A percentile compares a stretch with the other conserved stretches of the same genome.
phyloP scores from a whole-genome alignment of 1,140 invertebrate genomes.

The Gyrodactylus bullatarudis region DNA sequence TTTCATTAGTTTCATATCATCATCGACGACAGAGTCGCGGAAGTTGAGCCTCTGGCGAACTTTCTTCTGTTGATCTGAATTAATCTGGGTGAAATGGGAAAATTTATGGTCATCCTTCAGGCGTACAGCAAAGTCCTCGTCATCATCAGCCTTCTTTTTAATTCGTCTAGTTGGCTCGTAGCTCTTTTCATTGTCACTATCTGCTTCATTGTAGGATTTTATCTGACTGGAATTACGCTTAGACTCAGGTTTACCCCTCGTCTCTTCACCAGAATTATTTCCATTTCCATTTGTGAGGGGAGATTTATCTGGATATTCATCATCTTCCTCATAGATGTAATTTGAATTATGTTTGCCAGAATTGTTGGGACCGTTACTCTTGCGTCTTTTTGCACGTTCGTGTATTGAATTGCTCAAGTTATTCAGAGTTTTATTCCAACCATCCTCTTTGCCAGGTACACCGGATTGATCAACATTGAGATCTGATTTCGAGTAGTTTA shows the following conservation, averaged over 20 bases:
- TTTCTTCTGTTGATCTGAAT: not conserved
- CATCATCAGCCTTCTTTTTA: not conserved
- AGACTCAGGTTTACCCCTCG: not conserved
- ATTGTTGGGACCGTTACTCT: not conserved
- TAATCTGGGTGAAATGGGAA: not conserved
- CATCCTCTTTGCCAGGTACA: not conserved
- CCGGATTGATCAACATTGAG: not conserved
- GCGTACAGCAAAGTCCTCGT: not conserved
- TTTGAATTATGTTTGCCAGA: not conserved
- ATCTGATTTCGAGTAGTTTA: not conserved
- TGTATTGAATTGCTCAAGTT: not conserved
- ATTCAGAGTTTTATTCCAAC: not conserved
- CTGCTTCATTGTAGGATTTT: not conserved
- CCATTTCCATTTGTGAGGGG: not conserved
- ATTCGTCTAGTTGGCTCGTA: not conserved
- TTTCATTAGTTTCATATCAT: not conserved
- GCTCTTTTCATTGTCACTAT: not conserved
- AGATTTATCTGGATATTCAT: not conserved
- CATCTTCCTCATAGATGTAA: not conserved
- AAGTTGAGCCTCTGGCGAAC: not conserved
- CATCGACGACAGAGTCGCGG: not conserved
- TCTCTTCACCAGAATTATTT: not conserved
- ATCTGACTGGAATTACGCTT: not conserved
- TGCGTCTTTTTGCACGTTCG: not conserved
- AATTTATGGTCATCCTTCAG: not conserved